Base-by-base conservation (phyloP, 2,888 invertebrate genomes). In the Pseudococcus viburni region DNA sequence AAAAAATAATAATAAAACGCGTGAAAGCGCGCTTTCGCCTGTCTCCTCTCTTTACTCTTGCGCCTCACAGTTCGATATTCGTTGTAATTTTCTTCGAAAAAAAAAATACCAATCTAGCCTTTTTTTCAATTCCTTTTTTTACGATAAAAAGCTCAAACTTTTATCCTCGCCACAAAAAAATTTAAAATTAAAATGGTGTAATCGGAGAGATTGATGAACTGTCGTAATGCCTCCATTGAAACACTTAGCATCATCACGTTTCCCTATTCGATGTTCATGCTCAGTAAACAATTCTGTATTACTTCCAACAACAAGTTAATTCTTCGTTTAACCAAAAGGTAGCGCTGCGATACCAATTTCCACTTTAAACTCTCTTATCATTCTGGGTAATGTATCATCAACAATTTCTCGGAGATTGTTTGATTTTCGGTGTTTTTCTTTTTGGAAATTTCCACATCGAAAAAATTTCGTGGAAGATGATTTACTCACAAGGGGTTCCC, bases 1-100 rank as follows among this genome's bases (percentile, higher is more conserved):
- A 73, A 33, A 33, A 33, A 68, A 22, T 15, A 64, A 64, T 19
- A 68, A 73, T 73, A 64, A 64, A 64, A 64, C 64, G 64, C 73
- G 73, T 73, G 73, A 73, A 73, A 73, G 73, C 73, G 73, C 73
- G 73, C 73, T 73, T 73, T 73, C 73, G 73, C 73, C 33, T 33
- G 11, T 9, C n/a, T 68, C 19, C 33, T 19, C 73, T 73, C 33
- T 33, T 73, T 15, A 3, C 73, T 73, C 73, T 17, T 19, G 0
- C 12, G 4, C 48, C 5, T 59, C n/a, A 5, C n/a, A n/a, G 42
- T 42, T 42, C 42, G 42, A 42, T 42, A 42, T 42, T 42, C n/a
- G 26, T 17, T n/a, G n/a, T 59, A 19, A 59, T 59, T n/a, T 59
- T 15, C 59, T n/a, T 59, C 59, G 7, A 8, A 15, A 5, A 7